Evolutionary conservation across 2,888 invertebrate genomes (phyloP), one percentile per base, ranked within the genome.

Genomic region (Lasioglossum zephyrum): DNA sequence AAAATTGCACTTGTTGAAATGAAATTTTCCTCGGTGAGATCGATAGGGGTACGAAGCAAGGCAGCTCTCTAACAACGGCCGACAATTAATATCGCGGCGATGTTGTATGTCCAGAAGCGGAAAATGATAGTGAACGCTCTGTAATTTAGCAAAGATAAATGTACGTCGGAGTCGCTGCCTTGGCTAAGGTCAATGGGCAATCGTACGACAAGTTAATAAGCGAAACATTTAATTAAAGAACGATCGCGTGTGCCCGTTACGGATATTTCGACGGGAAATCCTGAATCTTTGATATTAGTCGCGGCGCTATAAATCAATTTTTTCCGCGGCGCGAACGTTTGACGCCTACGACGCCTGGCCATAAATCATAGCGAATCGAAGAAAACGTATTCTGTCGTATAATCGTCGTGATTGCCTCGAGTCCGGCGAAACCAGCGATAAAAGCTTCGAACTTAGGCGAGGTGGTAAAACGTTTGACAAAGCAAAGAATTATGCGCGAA

Each of bases 41-140:
- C 22, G 36, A 44, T 16, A 41, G 66, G 31, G 31, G 47, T 76
- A 82, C 70, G 47, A 31, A 31, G 57, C 31, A 36, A 57, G 73
- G 66, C 53, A 41, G 47, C 31, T 75, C 53, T 73, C 53, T 73
- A 79, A 84, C 63, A 73, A 47, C 57, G n/a, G 53, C 39, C 39
- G 16, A 26, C 76, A 85, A 85, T 83, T 85, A 83, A 83, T 79
- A 75, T 36, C 53, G 57, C 72, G 72, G 75, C 22, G 66, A 85
- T 66, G 31, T 85, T 79, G 72, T 36, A 73, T 39, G 83, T 47
- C 18, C 41, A 60, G 57, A 8, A 49, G 26, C 70, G 53, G 49
- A 26, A 39, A 70, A 49, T 66, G 82, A 82, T 75, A 75, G 53
- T 79, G 75, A 57, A 57, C 31, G 36, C 72, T 83, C 63, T 82